phyloP scores from a whole-genome alignment of 2,113 vertebrate genomes.

The Stercorarius parasiticus region DNA sequence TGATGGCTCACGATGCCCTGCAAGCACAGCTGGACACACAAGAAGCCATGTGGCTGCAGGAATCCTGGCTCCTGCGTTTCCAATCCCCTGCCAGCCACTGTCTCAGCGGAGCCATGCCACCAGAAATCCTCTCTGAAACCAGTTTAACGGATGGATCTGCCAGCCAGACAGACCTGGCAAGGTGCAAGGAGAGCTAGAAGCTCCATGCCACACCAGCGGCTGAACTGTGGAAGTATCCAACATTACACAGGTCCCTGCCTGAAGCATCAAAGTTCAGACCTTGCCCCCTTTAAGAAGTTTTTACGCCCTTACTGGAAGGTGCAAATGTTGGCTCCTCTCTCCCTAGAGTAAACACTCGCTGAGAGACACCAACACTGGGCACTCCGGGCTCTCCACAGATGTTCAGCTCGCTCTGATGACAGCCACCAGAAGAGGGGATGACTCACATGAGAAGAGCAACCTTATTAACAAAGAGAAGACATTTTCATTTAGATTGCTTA shows the following conservation, averaged over 20 bases:
- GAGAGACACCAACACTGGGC: not conserved
- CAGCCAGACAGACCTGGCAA: not conserved
- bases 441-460: not conserved
- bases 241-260: not conserved
- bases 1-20: not conserved
- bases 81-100: rapidly evolving
- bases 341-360: not conserved
- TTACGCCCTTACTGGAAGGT: not conserved
- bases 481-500: not conserved
- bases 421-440: not conserved
- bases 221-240: not conserved
- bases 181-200: not conserved
- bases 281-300: not conserved
- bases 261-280: not conserved
- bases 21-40: not conserved
- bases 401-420: not conserved
- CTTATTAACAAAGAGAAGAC: not conserved
- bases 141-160: not conserved
- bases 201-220: rapidly evolving
- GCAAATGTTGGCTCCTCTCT: not conserved
- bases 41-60: not conserved
- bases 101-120: not conserved
- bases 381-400: not conserved
- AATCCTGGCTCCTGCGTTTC: not conserved
- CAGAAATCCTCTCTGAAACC: not conserved